Evolutionary conservation across 2,888 invertebrate species (phyloP).

Genomic region (Ashinkailepas kermadecensis): DNA sequence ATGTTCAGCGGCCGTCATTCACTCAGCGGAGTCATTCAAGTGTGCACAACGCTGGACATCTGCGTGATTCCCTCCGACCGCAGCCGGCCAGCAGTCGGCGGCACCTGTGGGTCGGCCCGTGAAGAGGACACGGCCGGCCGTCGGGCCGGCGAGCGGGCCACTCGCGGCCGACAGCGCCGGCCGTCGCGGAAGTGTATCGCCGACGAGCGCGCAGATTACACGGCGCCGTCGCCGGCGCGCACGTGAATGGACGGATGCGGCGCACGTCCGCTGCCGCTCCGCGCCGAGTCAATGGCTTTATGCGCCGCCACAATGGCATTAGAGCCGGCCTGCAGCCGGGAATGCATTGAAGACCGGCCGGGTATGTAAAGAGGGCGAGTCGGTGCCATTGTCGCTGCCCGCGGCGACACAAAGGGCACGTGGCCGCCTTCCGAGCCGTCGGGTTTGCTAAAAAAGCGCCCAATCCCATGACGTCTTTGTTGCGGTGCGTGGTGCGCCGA

Average conservation of each 20-base stretch:
- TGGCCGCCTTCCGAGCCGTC: neutral
- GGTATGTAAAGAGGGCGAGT: constrained; percentile 1
- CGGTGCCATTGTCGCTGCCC: neutral
- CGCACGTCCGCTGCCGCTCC: neutral
- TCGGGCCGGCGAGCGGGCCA: too few relatives aligned
- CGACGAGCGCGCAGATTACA: too few relatives aligned
- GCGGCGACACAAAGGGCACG: neutral
- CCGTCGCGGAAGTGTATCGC: too few relatives aligned
- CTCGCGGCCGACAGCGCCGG: too few relatives aligned
- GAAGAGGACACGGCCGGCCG: too few relatives aligned
- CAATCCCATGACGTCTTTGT: neutral
- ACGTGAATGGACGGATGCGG: neutral
- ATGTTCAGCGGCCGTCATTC: too few relatives aligned
- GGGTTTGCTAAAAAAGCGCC: neutral
- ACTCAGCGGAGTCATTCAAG: too few relatives aligned
- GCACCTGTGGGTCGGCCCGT: too few relatives aligned
- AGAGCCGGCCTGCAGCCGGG: neutral
- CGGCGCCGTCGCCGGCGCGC: too few relatives aligned
- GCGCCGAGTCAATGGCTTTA: constrained; percentile 9
- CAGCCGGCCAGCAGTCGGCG: too few relatives aligned
- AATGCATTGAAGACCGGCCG: neutral
- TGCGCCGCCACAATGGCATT: neutral
- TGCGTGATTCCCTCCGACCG: too few relatives aligned
- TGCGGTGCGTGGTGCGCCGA: neutral
- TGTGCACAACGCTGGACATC: too few relatives aligned